Base-by-base conservation (phyloP, 23 tunicate genomes). In the Trididemnum nubilum region DNA sequence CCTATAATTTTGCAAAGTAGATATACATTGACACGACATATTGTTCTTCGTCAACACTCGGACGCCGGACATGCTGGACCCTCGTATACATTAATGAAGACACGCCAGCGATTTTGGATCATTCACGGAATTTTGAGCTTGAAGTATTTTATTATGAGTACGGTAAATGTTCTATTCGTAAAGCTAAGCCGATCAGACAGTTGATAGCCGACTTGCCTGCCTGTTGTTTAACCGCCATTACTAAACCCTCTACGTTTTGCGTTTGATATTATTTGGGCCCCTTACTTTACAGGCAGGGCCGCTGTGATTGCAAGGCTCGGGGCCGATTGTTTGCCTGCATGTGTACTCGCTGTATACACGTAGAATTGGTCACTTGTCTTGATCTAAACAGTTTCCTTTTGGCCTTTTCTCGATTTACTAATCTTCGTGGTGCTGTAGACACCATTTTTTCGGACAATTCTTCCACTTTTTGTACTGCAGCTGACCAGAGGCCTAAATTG, bases 401-500 rank as follows among this genome's bases (percentile, higher is more conserved):
- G 12, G 78, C 78, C 29, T 37, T 73, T 40, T 73, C 78, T 2
- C 57, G 25, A 27, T 73, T 73, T 73, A n/a, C 32, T 19, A 40
- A 73, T 38, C 58, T 73, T 2, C 31, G 58, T 2, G 78, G 58
- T 21, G 58, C 78, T 4, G 78, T 38, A 9, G 58, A 73, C 58
- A 37, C 78, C 2, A 26, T 38, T 38, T 73, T 37, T 40, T 73
- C 78, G 29, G 78, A 73, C 31, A 73, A 38, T 38, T 57, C 58
- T 2, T 38, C 58, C 5, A 73, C 78, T 28, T 73, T 73, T 40
- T 34, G 33, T 21, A 58, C 78, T 38, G 78, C 78, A 2, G 58
- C 57, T 2, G 33, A 73, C 3, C 30, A 12, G 30, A 28, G 21
- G 15, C 58, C 78, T 39, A 2, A 3, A 73, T 21, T 40, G 28